A percentile compares a stretch with the other conserved stretches of the same genome.
Evolutionary conservation across 1,140 invertebrate genomes (phyloP).

Genomic region (Ips typographus): DNA sequence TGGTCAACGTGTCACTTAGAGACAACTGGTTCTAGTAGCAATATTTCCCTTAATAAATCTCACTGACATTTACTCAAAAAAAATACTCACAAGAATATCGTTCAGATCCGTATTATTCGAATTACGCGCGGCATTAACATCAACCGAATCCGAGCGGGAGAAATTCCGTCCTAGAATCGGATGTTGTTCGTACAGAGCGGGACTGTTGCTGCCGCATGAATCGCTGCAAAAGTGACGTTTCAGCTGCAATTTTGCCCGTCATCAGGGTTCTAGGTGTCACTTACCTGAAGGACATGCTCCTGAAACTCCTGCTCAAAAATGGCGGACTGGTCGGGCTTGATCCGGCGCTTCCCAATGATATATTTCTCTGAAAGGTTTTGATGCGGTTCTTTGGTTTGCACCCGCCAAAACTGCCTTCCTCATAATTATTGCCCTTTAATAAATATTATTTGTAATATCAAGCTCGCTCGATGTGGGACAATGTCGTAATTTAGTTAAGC

Average conservation of each 20-base stretch:
- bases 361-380: constrained; percentile 39
- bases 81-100: constrained; percentile 12
- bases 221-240: constrained; percentile 39
- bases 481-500: no score
- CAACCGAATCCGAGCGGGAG: constrained; percentile 62
- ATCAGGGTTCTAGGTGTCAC: not conserved
- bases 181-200: constrained; percentile 47
- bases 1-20: constrained; percentile 44
- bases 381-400: constrained; percentile 25
- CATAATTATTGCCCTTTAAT: no score
- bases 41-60: not conserved
- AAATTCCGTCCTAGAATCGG: constrained; percentile 52
- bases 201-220: constrained; percentile 56
- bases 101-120: no score
- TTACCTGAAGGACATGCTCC: constrained; percentile 47
- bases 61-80: no score
- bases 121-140: constrained; percentile 41
- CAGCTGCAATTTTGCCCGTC: not conserved
- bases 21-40: constrained; percentile 45
- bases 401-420: no score
- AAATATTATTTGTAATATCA: no score
- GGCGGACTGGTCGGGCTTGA: constrained; percentile 38
- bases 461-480: no score
- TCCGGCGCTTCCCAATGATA: constrained; percentile 38
- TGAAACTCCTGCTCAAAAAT: constrained; percentile 35